Conservation (phyloP, 1,140 invertebrate species). For the Mizuhopecten yessoensis region DNA sequence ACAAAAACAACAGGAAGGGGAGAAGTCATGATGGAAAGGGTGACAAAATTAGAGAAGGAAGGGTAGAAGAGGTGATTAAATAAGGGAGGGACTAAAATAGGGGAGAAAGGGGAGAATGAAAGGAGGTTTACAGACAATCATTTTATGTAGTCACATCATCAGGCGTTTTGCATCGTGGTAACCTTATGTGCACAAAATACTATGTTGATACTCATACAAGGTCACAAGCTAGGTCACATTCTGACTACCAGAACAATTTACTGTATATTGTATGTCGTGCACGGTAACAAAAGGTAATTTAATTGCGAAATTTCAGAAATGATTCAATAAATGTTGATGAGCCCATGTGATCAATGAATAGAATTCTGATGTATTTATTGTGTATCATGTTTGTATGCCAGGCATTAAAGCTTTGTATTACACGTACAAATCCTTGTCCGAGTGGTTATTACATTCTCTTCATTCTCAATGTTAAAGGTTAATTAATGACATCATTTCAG, state of each 20-base stretch:
- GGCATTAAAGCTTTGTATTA: conserved; percentile 6
- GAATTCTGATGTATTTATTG: conserved; percentile 27
- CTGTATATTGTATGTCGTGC: neutral
- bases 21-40: too few species aligned
- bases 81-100: too few species aligned
- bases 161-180: neutral
- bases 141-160: neutral
- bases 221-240: neutral
- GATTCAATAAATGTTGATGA: neutral
- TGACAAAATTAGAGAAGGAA: too few species aligned
- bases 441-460: too few species aligned
- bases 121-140: too few species aligned
- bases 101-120: too few species aligned
- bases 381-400: neutral
- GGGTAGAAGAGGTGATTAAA: too few species aligned
- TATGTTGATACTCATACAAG: neutral
- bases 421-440: neutral
- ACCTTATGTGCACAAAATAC: neutral
- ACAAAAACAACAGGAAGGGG: too few species aligned
- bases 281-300: neutral
- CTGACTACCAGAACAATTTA: neutral
- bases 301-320: neutral
- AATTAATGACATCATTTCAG: too few species aligned
- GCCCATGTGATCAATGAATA: neutral
- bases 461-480: too few species aligned